Evolutionary conservation across 2,888 invertebrate species (phyloP), one percentile per base, ranked within the genome.

Genomic region (Acanthopleura granulata): DNA sequence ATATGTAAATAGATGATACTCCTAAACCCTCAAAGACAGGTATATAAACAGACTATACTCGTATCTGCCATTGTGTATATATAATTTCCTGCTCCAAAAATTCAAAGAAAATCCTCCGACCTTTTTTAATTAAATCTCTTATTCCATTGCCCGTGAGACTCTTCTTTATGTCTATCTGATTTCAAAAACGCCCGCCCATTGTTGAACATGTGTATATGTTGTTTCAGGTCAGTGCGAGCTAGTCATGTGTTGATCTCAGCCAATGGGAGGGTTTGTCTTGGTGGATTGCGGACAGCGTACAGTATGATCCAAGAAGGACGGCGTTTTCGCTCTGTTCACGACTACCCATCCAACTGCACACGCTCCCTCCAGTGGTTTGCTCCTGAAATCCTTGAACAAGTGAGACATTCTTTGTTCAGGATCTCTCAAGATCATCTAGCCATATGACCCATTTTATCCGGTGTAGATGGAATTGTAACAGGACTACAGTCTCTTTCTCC

Each of bases 331-430:
- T 93, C 92, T 29, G 92, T 97, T 49, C 95, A 95, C 90, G 94
- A 94, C 62, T 94, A 96, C 88, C 95, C 96, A 0, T 92, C 93
- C 0, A 93, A 93, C 1, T 94, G 94, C 76, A 91, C 93, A 40
- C 92, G 93, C 78, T 94, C 95, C 86, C 91, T 97, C 9, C 95
- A 96, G 91, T 98, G 97, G 96, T 92, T 97, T 18, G 97, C 97
- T 85, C 97, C 97, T 0, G 97, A 98, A 90, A 91, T 97, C 15
- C 91, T 98, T 62, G 95, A 95, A 91, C 97, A 97, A 92, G 94
- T 94, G 81, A 80, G 70, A 40, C 40, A 40, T 6, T 6, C 40
- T 40, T 40, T 40, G 40, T 6, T 9, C 3, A 40, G 40, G 40
- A 40, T 6, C 40, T 40, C 40, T 6, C 40, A 40, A 40, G 40